Evolutionary conservation across 2,113 vertebrate genomes (phyloP).

Genomic region (Lepisosteus osseus): DNA sequence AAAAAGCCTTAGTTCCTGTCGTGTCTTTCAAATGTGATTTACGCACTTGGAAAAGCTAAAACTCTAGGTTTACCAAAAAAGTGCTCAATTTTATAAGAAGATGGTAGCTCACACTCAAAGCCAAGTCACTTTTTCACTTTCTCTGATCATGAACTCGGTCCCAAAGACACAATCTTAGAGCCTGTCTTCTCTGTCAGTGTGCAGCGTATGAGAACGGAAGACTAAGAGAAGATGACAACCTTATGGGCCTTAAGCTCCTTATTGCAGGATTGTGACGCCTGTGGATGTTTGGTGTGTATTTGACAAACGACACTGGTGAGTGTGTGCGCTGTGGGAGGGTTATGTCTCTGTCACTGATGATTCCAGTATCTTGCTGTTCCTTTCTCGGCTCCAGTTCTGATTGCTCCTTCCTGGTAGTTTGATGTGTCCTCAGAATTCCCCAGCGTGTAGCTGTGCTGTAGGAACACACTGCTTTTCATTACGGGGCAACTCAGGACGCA

Average conservation of each 20-base stretch:
- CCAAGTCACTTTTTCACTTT: constrained; percentile 3
- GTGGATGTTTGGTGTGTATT: no score
- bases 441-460: constrained; percentile 31
- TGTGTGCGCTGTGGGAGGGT: no score
- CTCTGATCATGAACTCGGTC: not conserved
- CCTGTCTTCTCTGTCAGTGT: no score
- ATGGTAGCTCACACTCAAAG: no score
- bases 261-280: no score
- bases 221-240: no score
- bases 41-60: not conserved
- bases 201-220: no score
- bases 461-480: constrained; percentile 55
- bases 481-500: constrained; percentile 43
- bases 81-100: no score
- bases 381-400: not conserved
- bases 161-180: no score
- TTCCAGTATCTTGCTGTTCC: constrained; percentile 10
- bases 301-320: no score
- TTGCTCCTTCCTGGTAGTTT: constrained; percentile 8
- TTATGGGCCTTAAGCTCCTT: no score
- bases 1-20: not conserved
- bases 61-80: not conserved
- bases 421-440: constrained; percentile 21
- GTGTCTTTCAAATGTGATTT: not conserved
- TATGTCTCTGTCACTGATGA: not conserved